A percentile compares a stretch with the other conserved stretches of the same genome.
Evolutionary conservation across 2,888 invertebrate species (phyloP).

Genomic region (Ephialtes manifestator): DNA sequence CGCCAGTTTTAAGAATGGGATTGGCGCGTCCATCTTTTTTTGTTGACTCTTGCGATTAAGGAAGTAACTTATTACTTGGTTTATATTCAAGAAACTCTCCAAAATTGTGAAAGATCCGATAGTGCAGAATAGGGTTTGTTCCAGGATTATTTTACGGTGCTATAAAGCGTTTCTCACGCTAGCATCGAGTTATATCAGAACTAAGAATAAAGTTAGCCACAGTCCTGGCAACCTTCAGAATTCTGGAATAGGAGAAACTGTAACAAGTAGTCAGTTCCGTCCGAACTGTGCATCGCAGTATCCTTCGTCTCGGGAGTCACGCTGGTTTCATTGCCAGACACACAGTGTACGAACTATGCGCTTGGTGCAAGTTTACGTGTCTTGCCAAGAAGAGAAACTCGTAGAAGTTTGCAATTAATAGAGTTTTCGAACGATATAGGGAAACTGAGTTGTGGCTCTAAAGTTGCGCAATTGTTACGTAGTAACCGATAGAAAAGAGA

Average conservation of each 20-base stretch:
- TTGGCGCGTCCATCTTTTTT: too few species aligned
- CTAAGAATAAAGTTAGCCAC: constrained; percentile 4
- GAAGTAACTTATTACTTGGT: too few species aligned
- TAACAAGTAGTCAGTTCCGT: constrained; percentile 26
- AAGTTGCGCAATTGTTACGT: background rate
- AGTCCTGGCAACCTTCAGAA: constrained; percentile 29
- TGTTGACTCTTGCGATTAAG: too few species aligned
- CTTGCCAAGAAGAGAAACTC: constrained; percentile 3
- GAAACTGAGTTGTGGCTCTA: background rate
- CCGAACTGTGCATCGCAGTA: constrained; percentile 14
- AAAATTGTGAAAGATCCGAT: too few species aligned
- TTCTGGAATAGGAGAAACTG: constrained; percentile 45
- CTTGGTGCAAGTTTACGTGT: background rate
- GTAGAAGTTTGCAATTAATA: background rate
- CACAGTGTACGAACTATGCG: background rate
- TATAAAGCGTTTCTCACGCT: too few species aligned
- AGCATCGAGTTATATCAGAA: constrained; percentile 34
- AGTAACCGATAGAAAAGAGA: background rate
- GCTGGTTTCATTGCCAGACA: constrained; percentile 18
- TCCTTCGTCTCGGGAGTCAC: constrained; percentile 20
- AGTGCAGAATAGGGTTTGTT: too few species aligned
- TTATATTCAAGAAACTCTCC: too few species aligned
- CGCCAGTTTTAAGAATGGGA: too few species aligned
- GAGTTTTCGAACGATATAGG: background rate
- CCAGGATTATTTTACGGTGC: too few species aligned